Base-by-base conservation (phyloP, 2,113 vertebrate genomes). In the Sitta europaea region DNA sequence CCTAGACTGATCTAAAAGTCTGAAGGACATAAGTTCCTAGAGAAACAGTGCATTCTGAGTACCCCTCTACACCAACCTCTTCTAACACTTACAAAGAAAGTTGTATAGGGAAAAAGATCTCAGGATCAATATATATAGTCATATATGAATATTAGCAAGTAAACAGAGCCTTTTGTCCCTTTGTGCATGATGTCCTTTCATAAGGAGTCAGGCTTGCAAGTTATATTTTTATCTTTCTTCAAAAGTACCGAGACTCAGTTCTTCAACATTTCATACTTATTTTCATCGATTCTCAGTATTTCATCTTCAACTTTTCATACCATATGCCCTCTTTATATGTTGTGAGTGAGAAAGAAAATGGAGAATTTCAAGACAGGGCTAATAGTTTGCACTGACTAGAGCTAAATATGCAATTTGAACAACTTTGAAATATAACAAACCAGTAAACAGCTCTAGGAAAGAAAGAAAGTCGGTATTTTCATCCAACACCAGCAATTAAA, bases 121-220 rank as follows among this genome's bases (percentile, higher is more conserved):
- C 31, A 47, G 48, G 10, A 5, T 33, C 1, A 0, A 86, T 3
- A 2, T 10, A n/a, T 2, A 5, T 23, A 68, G 33, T 29, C 19
- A 67, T 62, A 36, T 4, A 45, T 7, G 6, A 89, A 55, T 55
- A 65, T 74, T 42, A 66, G 20, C 7, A 10, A 51, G 15, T 2
- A 3, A 85, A 25, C 27, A 67, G 51, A 74, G 21, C 16, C 24
- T 33, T 71, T 75, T 43, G 36, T 29, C 15, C 5, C 9, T 54
- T 74, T 20, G 31, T 67, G 29, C 10, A 59, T 17, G 2, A 29
- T 54, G 28, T 28, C 14, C 31, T 89, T 77, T 87, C n/a, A n/a
- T n/a, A 74, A 61, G 12, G 10, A 86, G 20, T 45, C 16, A 80
- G 50, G 10, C 9, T 72, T 75, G 38, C 29, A 59, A 82, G 4